phyloP scores from a whole-genome alignment of 2,113 vertebrate genomes.

The Rhinoderma darwinii region DNA sequence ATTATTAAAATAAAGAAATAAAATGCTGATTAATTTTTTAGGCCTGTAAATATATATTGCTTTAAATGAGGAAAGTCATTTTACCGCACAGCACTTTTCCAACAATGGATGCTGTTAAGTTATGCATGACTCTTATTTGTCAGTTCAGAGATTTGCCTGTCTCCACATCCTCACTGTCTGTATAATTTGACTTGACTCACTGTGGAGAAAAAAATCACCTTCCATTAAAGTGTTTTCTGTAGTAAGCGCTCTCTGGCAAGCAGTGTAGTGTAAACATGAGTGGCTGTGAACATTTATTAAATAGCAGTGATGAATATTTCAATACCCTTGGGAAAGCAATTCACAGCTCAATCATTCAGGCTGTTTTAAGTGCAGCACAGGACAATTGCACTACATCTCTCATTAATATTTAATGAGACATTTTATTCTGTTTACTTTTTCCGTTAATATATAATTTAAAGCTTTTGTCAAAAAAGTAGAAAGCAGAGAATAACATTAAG shows the following conservation, averaged over 20 bases:
- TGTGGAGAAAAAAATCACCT: slow-evolving; percentile 76
- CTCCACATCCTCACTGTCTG: slow-evolving; percentile 66
- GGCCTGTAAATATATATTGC: slow-evolving; percentile 68
- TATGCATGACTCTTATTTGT: slow-evolving; percentile 69
- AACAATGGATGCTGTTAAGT: slow-evolving; percentile 69
- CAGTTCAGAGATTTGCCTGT: slow-evolving; percentile 73
- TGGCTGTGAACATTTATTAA: slow-evolving; percentile 84
- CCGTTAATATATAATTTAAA: slow-evolving; percentile 86
- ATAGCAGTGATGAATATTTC: slow-evolving; percentile 85
- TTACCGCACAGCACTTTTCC: slow-evolving; percentile 65
- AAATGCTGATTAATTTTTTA: slow-evolving; percentile 75
- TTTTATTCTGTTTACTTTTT: slow-evolving; percentile 89
- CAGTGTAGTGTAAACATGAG: slow-evolving; percentile 82
- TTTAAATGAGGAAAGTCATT: slow-evolving; percentile 63
- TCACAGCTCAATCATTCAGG: slow-evolving; percentile 84
- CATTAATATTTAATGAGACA: slow-evolving; percentile 84
- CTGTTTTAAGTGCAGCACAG: slow-evolving; percentile 81
- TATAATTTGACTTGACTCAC: slow-evolving; percentile 83
- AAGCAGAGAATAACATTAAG: slow-evolving; percentile 73
- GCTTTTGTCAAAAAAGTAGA: slow-evolving; percentile 68
- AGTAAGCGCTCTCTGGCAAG: slow-evolving; percentile 82
- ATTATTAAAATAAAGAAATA: not conserved
- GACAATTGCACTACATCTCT: slow-evolving; percentile 85
- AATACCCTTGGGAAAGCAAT: slow-evolving; percentile 81
- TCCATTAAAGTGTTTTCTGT: slow-evolving; percentile 86